Base-by-base conservation (phyloP, 2,113 vertebrate genomes). In the Melanerpes formicivorus region DNA sequence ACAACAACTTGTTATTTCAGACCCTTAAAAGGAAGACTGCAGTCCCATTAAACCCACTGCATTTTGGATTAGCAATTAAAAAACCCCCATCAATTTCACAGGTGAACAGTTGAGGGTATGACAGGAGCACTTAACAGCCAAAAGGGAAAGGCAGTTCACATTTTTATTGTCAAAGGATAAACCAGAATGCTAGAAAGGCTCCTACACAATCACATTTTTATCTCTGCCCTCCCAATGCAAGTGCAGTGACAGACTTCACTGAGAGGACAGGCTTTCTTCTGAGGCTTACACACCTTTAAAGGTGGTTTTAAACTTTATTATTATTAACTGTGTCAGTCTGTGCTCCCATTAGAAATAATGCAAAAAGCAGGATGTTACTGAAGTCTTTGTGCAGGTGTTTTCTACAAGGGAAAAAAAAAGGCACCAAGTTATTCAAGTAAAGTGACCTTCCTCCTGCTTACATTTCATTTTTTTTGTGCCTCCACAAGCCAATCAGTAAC, bases 341-440 rank as follows among this genome's bases (percentile, higher is more conserved):
- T 27, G 26, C 80, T 94, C 34, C 40, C n/a, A 30, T 40, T 17
- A 80, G 48, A 80, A 94, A 88, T 44, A 90, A 80, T 34, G 66
- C 18, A 74, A 65, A 11, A 21, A 59, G 44, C n/a, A 55, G 50
- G 62, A 46, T 40, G 67, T 76, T 77, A 83, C 46, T 86, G 34
- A 19, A 54, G 54, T 71, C 29, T 80, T 87, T 75, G 66, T 79
- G 80, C 34, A 75, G 26, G 55, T n/a, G 44, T 91, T 93, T 96
- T 93, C 62, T 92, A 78, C 69, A 87, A 67, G 55, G 42, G 42
- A 92, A 17, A 44, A 26, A 44, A 26, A 93, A 96, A 96, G 94
- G 95, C 90, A 96, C 89, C 58, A 52, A 79, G 63, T 96, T 95
- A 83, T 95, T 95, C 90, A 96, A 96, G 95, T 91, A 95, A 90